Base-by-base conservation (phyloP, 1,140 invertebrate genomes). In the Helicoverpa zea region DNA sequence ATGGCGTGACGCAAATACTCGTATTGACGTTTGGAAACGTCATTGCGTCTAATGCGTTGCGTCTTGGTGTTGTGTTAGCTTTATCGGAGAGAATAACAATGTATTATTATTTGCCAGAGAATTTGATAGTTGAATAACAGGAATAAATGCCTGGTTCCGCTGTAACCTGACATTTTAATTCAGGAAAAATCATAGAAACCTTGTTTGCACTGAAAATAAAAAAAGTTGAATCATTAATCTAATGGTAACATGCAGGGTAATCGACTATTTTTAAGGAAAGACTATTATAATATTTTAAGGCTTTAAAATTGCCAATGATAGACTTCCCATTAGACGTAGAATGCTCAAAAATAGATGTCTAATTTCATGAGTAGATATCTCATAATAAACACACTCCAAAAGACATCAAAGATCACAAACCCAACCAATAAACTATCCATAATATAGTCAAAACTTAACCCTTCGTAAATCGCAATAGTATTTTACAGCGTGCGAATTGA, bases 401-500 rank as follows among this genome's bases (percentile, higher is more conserved):
- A 49, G 18, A 49, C 64, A 18, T 49, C 49, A 68, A 3, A n/a
- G 16, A 49, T 66, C 63, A 66, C 63, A 18, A 66, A 49, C 43
- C 16, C 18, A 16, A 49, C 35, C 43, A 16, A 10, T 70, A 70
- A 23, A 52, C 11, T 13, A 52, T 29, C 23, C 49, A 12, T 14
- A 64, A 52, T 3, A 52, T 23, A 51, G 29, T 59, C 18, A 63
- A 51, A 61, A 51, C 56, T 12, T 76, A 16, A 12, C 16, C 35
- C 23, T 52, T 13, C 35, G 56, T 76, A 59, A 61, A 61, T 76
- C 43, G 56, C 35, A 51, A 49, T 7, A 76, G 43, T 76, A 63
- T 76, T 76, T 76, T 75, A 75, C 47, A 49, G 73, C 30, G 43
- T 59, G 58, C n/a, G 29, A 54, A 30, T 77, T 54, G 75, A 77